A percentile compares a stretch with the other conserved stretches of the same genome.
phyloP scores from a whole-genome alignment of 37 sponge, comb jelly and placozoan genomes.

The Chondrosia reniformis region DNA sequence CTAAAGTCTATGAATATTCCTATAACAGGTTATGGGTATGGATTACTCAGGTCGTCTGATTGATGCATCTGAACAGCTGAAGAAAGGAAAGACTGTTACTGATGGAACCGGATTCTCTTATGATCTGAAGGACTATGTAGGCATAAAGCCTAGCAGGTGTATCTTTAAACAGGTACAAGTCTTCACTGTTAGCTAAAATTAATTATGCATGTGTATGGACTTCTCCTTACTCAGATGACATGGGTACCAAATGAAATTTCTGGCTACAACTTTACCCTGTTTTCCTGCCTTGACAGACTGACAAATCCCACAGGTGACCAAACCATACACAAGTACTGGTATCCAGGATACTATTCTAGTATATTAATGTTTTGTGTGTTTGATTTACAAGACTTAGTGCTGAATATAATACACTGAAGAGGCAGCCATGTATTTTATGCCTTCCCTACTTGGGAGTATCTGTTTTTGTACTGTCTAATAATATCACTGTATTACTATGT shows the following conservation, averaged over 20 bases:
- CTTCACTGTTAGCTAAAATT: not conserved
- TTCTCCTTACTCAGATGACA: conserved; percentile 38
- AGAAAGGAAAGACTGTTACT: conserved; percentile 37
- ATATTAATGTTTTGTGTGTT: too few species aligned
- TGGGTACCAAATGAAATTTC: conserved; percentile 81
- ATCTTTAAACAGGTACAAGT: conserved; percentile 42
- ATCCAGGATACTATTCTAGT: too few species aligned
- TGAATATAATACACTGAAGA: too few species aligned
- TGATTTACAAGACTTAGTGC: too few species aligned
- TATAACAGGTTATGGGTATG: conserved; percentile 67
- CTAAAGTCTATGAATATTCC: not conserved
- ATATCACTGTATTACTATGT: too few species aligned
- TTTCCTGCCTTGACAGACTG: conserved; percentile 62
- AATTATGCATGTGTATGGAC: not conserved
- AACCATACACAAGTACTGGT: too few species aligned
- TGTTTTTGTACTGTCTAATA: too few species aligned
- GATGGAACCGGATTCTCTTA: not conserved
- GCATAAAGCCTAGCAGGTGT: not conserved
- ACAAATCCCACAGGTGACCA: conserved; percentile 52
- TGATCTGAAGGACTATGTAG: not conserved
- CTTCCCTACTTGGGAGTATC: too few species aligned
- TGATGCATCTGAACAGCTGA: conserved; percentile 53
- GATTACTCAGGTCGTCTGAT: conserved; percentile 77
- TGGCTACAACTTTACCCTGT: conserved; percentile 44
- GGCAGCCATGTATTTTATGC: too few species aligned